These are phyloP conservation scores for Sphenodon punctatus DNA, from an alignment of 2,797 vertebrate species.

Conservation along the genomic window DNA sequence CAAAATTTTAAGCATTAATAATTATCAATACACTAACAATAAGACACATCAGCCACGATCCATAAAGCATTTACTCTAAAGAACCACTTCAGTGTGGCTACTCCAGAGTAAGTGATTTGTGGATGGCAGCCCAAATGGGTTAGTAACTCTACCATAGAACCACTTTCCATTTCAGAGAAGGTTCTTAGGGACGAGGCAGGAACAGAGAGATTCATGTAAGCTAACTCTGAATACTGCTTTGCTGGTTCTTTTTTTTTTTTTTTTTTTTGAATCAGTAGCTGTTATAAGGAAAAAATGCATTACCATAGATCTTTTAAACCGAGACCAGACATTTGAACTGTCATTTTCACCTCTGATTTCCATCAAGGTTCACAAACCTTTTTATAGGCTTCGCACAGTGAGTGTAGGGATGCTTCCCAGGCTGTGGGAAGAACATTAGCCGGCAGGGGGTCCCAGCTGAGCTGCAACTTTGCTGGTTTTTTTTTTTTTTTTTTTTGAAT, in stretches of 20 bases:
- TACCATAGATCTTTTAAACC: conserved; percentile 74
- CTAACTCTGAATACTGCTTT: conserved; percentile 67
- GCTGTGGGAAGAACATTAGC: too few species aligned
- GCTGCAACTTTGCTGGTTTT: conserved; percentile 56
- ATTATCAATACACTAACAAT: conserved; percentile 24
- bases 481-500: conserved; percentile 66
- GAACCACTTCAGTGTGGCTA: too few species aligned
- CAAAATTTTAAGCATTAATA: conserved; percentile 36
- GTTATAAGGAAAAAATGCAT: conserved; percentile 75
- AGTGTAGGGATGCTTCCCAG: too few species aligned
- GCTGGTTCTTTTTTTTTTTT: conserved; percentile 54
- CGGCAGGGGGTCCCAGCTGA: too few species aligned
- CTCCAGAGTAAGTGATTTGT: too few species aligned
- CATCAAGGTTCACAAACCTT: conserved; percentile 78
- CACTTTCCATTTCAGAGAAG: conserved; percentile 45
- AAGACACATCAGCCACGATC: conserved; percentile 45
- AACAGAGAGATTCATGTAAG: too few species aligned
- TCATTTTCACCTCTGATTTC: conserved; percentile 83
- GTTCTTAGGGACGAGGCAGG: conserved; percentile 19
- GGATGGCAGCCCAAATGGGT: too few species aligned
- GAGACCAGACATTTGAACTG: conserved; percentile 80
- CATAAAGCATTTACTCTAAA: too few species aligned
- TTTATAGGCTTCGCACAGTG: too few species aligned
- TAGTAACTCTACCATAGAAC: conserved; percentile 41
- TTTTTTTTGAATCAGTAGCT: conserved; percentile 62